phyloP scores from a whole-genome alignment of 2,113 vertebrate genomes.

The Hoplias malabaricus region DNA sequence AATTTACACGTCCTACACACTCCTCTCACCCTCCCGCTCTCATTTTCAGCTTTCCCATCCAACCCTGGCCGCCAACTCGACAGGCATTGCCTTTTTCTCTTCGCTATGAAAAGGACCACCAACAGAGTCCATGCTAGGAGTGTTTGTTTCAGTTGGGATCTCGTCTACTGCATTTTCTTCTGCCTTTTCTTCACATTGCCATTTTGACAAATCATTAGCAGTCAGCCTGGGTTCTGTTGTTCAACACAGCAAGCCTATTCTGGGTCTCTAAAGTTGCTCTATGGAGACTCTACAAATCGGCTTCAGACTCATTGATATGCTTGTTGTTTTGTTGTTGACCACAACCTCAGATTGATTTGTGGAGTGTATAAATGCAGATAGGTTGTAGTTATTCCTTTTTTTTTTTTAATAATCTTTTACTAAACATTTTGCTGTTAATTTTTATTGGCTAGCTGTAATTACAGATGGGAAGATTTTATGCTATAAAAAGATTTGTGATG shows the following conservation, averaged over 20 bases:
- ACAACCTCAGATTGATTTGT: too few species aligned
- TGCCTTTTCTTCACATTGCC: slow-evolving; percentile 50
- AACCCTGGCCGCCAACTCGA: slow-evolving; percentile 47
- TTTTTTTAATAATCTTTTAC: too few species aligned
- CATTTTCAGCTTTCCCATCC: slow-evolving; percentile 46
- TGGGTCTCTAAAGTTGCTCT: neutral
- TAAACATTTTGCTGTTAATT: too few species aligned
- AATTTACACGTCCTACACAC: slow-evolving; percentile 53
- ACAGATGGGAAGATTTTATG: too few species aligned
- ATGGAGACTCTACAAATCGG: neutral
- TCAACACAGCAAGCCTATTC: neutral
- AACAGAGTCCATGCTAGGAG: slow-evolving; percentile 65
- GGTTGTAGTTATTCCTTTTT: too few species aligned
- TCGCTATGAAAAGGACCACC: slow-evolving; percentile 69
- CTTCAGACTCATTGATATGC: neutral
- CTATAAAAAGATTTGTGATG: too few species aligned
- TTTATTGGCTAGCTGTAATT: too few species aligned
- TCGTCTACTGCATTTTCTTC: slow-evolving; percentile 44
- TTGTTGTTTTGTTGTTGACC: neutral
- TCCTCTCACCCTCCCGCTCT: slow-evolving; percentile 12
- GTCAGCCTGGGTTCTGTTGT: slow-evolving; percentile 11
- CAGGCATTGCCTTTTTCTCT: slow-evolving; percentile 65
- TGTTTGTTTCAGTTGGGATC: slow-evolving; percentile 61
- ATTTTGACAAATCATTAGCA: slow-evolving; percentile 70
- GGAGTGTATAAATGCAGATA: too few species aligned